phyloP scores from a whole-genome alignment of 1,140 invertebrate species.

The Steinernema khuongi region DNA sequence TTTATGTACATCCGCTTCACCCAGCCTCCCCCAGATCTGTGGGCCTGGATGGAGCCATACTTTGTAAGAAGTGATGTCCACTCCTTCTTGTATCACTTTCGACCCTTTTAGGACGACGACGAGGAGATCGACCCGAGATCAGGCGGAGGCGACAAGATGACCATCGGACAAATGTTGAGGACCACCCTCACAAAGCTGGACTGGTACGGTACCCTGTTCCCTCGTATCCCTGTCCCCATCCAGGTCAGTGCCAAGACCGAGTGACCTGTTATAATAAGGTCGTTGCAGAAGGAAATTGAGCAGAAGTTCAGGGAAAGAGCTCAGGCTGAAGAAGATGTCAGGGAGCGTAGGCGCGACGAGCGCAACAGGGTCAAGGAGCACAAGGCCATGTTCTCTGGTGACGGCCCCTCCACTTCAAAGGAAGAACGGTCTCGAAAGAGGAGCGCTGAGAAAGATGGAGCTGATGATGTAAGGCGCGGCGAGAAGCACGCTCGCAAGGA shows the following conservation, averaged over 20 bases:
- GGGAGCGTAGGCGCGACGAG: not conserved
- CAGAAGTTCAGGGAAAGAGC: conserved; percentile 50
- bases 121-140: conserved; percentile 85
- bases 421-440: conserved; percentile 15
- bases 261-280: not conserved
- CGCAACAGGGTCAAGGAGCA: conserved; percentile 8
- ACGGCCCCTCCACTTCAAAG: conserved; percentile 11
- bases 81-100: conserved; percentile 26
- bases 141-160: conserved; percentile 85
- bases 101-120: conserved; percentile 63
- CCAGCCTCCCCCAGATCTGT: conserved; percentile 86
- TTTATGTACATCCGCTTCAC: conserved; percentile 93
- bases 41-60: conserved; percentile 93
- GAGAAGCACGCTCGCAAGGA: too few species aligned
- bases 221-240: conserved; percentile 96
- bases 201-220: conserved; percentile 96
- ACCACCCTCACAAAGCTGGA: conserved; percentile 91
- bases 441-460: too few species aligned
- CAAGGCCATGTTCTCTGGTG: conserved; percentile 6
- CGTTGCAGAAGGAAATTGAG: conserved; percentile 53
- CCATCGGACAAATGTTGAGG: conserved; percentile 84
- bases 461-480: too few species aligned
- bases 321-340: not conserved
- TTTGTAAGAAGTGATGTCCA: conserved; percentile 81
- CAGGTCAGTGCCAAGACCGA: conserved; percentile 62